These are phyloP conservation scores for Dichetophora obliterata DNA, from an alignment of 2,888 invertebrate genomes.

Conservation along the genomic window DNA sequence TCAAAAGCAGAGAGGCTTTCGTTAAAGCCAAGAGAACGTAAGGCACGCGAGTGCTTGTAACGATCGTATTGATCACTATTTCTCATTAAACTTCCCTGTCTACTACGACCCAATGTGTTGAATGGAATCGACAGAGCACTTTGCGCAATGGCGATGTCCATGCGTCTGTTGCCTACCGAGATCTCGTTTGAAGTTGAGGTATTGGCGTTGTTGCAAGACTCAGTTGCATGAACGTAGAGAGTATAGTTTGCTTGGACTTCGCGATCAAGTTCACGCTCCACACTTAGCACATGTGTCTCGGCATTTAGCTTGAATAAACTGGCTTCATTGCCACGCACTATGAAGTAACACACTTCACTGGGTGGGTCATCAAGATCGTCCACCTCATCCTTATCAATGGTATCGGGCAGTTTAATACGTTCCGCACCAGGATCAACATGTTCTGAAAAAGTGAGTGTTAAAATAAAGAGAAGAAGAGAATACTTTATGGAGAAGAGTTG, in stretches of 20 bases:
- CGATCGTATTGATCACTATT: conserved; percentile 52
- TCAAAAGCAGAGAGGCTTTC: background rate
- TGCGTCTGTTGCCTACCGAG: conserved; percentile 39
- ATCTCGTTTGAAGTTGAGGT: conserved; percentile 17
- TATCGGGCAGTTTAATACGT: conserved; percentile 79
- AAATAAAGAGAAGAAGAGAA: background rate
- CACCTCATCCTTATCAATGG: conserved; percentile 87
- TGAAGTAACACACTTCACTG: conserved; percentile 91
- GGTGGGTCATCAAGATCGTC: conserved; percentile 86
- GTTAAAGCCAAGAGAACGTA: conserved; percentile 48
- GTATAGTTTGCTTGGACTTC: conserved; percentile 79
- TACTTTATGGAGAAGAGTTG: no score
- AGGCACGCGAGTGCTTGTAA: conserved; percentile 59
- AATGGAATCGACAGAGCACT: conserved; percentile 40
- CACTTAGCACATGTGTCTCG: conserved; percentile 75
- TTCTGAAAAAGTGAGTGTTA: conserved; percentile 61
- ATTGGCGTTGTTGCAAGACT: conserved; percentile 77
- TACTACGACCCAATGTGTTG: conserved; percentile 44
- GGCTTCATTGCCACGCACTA: conserved; percentile 86
- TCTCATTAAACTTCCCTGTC: conserved; percentile 46
- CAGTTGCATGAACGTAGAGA: conserved; percentile 84
- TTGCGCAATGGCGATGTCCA: conserved; percentile 46
- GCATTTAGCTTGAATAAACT: conserved; percentile 80
- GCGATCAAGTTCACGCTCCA: conserved; percentile 78
- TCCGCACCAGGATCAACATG: conserved; percentile 76